Base-by-base conservation (phyloP, 2,113 vertebrate species). In the Chaenogobius annularis region DNA sequence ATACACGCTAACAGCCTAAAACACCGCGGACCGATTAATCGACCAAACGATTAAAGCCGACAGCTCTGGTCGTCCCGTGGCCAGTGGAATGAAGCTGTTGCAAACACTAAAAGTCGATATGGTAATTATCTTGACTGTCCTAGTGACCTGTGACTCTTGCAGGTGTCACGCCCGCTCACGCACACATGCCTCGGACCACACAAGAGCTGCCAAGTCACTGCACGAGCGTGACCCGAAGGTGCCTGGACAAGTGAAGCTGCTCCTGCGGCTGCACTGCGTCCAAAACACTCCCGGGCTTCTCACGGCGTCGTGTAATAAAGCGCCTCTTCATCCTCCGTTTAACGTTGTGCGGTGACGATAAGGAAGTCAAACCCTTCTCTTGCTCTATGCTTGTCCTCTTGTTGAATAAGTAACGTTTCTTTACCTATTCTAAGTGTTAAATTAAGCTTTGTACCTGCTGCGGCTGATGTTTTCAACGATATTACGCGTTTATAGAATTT, bases 101-200 rank as follows among this genome's bases (percentile, higher is more conserved):
- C 8, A 0, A 7, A 46, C 8, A 10, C 14, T 48, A 10, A 17
- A 15, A 48, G 15, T 19, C 2, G 44, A 46, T 12, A 5, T 6
- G 6, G 47, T 50, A 50, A 46, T 46, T 2, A 46, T 19, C 15
- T 54, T 0, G 50, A 54, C 72, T 63, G 75, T 43, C 83, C 85
- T 70, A 79, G 71, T 84, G 84, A 87, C 78, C 74, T 78, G 73
- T 82, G 77, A 83, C 79, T 76, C 75, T 69, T 20, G 52, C 40
- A 22, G 23, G 69, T 58, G 67, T 59, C 70, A 20, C 50, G 54
- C 46, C 72, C 15, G 26, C 74, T 10, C 63, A 8, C 26, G 64
- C 74, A 35, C 64, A 26, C 26, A 3, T 9, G 37, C 47, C 17
- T 5, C 54, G 22, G 23, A 31, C 10, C 61, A 46, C 7, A 0